Percentiles rank a stretch among this genome's conserved stretches.
phyloP scores from a whole-genome alignment of 2,113 vertebrate species.

The Corythornis cristatus region DNA sequence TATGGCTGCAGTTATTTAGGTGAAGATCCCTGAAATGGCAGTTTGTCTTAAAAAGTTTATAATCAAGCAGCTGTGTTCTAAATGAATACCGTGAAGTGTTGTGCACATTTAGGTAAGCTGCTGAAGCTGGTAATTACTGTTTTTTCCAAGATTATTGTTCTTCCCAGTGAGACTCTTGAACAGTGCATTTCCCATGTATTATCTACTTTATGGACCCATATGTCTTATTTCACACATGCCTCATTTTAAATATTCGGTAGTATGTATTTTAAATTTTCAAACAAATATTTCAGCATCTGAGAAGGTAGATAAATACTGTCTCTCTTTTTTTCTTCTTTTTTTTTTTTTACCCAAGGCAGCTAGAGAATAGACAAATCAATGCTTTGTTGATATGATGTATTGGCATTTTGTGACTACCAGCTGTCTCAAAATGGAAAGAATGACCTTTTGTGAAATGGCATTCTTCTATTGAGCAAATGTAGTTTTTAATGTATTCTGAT shows the following conservation, averaged over 20 bases:
- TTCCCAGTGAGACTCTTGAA: neutral
- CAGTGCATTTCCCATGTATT: neutral
- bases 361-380: slow-evolving; percentile 2
- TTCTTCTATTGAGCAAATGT: slow-evolving; percentile 50
- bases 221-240: neutral
- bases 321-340: neutral
- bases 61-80: neutral
- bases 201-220: neutral
- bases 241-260: neutral
- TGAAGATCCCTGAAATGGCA: neutral
- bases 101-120: neutral
- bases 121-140: neutral
- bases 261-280: neutral
- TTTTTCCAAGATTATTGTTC: neutral
- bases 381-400: neutral
- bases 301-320: neutral
- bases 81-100: neutral
- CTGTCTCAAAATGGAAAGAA: slow-evolving; percentile 28
- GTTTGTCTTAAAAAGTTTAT: neutral
- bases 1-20: neutral
- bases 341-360: neutral
- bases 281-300: neutral
- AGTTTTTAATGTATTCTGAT: slow-evolving; percentile 33
- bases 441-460: slow-evolving; percentile 56
- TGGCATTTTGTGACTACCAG: slow-evolving; percentile 47